Evolutionary conservation across 2,888 invertebrate genomes (phyloP).

Genomic region (Mycalesis mineus): DNA sequence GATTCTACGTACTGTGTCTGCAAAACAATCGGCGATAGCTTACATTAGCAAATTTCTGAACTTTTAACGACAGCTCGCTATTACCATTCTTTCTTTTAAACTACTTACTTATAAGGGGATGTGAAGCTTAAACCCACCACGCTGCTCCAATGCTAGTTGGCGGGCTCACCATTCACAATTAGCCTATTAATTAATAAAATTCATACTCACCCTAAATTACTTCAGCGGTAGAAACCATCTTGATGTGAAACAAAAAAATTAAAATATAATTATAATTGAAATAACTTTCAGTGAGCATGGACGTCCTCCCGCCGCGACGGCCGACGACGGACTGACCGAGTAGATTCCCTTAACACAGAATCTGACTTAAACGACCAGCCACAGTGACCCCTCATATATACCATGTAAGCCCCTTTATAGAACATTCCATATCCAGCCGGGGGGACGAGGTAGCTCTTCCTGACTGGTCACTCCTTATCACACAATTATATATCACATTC

Average conservation of each 20-base stretch:
- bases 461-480: slow-evolving; percentile 48
- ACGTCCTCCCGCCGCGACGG: slow-evolving; percentile 37
- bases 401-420: slow-evolving; percentile 43
- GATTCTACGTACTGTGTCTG: too few species aligned
- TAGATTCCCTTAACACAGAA: slow-evolving; percentile 36
- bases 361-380: slow-evolving; percentile 41
- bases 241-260: slow-evolving; percentile 32
- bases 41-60: too few species aligned
- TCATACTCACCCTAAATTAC: slow-evolving; percentile 51
- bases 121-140: too few species aligned
- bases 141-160: too few species aligned
- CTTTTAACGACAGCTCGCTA: too few species aligned
- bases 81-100: too few species aligned
- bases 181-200: background rate
- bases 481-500: slow-evolving; percentile 20
- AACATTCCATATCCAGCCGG: slow-evolving; percentile 32
- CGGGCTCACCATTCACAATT: too few species aligned
- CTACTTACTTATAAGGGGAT: too few species aligned
- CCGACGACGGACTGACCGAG: slow-evolving; percentile 47
- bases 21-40: too few species aligned
- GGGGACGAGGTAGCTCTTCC: slow-evolving; percentile 39
- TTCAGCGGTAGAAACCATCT: slow-evolving; percentile 33
- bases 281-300: slow-evolving; percentile 18
- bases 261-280: slow-evolving; percentile 27
- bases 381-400: slow-evolving; percentile 46